Percentiles rank a stretch among this genome's conserved stretches.
Evolutionary conservation across 2,888 invertebrate species (phyloP).

Genomic region (Dysmachus trigonus): DNA sequence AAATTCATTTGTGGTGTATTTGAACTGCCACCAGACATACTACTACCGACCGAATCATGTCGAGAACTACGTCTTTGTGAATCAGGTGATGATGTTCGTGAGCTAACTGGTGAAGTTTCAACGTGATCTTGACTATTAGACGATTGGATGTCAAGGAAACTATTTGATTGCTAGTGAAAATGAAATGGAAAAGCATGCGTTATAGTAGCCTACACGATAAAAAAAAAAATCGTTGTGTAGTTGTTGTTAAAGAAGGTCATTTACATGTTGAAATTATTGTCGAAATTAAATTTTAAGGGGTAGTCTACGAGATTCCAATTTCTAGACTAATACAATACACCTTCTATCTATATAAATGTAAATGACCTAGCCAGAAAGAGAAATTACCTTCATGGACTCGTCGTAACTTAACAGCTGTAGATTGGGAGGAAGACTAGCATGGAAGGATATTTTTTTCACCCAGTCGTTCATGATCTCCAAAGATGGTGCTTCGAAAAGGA

Average conservation of each 20-base stretch:
- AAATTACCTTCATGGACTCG: slow-evolving; percentile 69
- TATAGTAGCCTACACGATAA: neutral
- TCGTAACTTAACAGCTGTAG: slow-evolving; percentile 87
- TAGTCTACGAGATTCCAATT: neutral
- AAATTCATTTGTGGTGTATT: slow-evolving; percentile 68
- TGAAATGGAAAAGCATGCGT: slow-evolving; percentile 3
- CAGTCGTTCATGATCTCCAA: slow-evolving; percentile 84
- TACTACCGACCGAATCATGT: slow-evolving; percentile 59
- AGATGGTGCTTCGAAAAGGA: slow-evolving; percentile 82
- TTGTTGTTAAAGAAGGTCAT: neutral
- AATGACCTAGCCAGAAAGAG: neutral
- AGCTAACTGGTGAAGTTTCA: slow-evolving; percentile 67
- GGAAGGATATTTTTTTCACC: slow-evolving; percentile 92
- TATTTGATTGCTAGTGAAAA: slow-evolving; percentile 60
- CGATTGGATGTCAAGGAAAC: slow-evolving; percentile 62
- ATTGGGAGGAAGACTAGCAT: slow-evolving; percentile 89
- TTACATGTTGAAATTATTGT: neutral
- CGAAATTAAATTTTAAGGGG: neutral
- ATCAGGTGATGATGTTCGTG: slow-evolving; percentile 68
- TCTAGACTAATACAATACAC: neutral
- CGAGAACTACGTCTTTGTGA: slow-evolving; percentile 63
- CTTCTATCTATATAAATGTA: neutral
- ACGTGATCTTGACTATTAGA: slow-evolving; percentile 58
- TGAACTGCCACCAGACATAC: slow-evolving; percentile 58
- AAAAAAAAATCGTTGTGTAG: neutral